Percentiles rank a stretch among this genome's conserved stretches.
Evolutionary conservation across 2,113 vertebrate species (phyloP).

Genomic region (Misgurnus anguillicaudatus): DNA sequence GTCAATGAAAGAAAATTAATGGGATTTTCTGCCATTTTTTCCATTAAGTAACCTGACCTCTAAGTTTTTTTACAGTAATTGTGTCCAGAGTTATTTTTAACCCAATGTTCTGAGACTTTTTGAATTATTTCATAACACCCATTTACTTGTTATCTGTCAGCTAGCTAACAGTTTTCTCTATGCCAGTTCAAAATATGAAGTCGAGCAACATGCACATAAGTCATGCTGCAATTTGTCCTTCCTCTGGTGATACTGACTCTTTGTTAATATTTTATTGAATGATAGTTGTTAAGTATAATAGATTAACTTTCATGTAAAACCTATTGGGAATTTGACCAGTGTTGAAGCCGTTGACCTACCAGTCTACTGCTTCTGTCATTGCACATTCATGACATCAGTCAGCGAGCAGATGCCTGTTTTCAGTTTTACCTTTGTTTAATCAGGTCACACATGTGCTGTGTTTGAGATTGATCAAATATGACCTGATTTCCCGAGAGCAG

Average conservation of each 20-base stretch:
- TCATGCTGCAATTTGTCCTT: too few relatives aligned
- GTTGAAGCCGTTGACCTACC: background rate
- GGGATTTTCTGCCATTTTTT: background rate
- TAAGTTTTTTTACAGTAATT: conserved; percentile 16
- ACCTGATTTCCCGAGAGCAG: conserved; percentile 32
- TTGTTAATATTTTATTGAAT: too few relatives aligned
- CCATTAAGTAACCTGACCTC: background rate
- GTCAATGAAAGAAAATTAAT: conserved; percentile 25
- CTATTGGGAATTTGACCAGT: background rate
- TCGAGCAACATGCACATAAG: too few relatives aligned
- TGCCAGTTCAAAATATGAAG: too few relatives aligned
- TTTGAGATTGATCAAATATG: conserved; percentile 36
- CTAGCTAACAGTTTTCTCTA: too few relatives aligned
- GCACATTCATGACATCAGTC: background rate
- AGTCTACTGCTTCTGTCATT: background rate
- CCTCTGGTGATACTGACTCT: too few relatives aligned
- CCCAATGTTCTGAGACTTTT: too few relatives aligned
- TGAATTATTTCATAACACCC: too few relatives aligned
- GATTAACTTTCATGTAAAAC: too few relatives aligned
- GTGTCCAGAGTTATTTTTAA: background rate
- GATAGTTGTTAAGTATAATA: too few relatives aligned
- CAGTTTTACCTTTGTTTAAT: conserved; percentile 30
- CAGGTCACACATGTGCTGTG: conserved; percentile 35
- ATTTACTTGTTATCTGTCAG: too few relatives aligned
- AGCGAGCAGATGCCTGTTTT: conserved; percentile 15